Evolutionary conservation across 2,888 invertebrate species (phyloP), one percentile per base, ranked within the genome.

Genomic region (Spialia ferax): DNA sequence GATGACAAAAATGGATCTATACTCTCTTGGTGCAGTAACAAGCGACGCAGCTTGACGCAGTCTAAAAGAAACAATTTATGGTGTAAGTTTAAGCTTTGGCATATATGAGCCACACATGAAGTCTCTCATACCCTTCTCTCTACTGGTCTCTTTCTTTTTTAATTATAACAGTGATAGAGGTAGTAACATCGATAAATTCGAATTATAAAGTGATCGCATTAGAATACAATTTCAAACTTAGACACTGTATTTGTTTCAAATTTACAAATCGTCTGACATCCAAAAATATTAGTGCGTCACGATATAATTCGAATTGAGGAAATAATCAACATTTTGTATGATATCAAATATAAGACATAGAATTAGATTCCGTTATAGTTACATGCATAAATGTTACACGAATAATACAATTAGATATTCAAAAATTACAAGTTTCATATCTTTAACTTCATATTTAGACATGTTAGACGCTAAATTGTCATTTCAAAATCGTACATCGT

Each of bases 291-390:
- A 64, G 8, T 10, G 32, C 32, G 10, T 48, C 63, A 64, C 22
- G 63, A 23, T 64, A 64, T 63, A 63, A 55, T 26, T 63, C 11
- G 23, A 56, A 32, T 56, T 64, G 48, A 64, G 56, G 45, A 64
- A 64, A 64, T 56, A 64, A 64, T 45, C 22, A 56, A 48, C 29
- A 63, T 55, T 56, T 64, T 64, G 32, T 22, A 64, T 48, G 63
- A 64, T 48, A 56, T 56, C 56, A 48, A 63, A 42, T 63, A n/a
- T n/a, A n/a, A 63, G 26, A 56, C 32, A 56, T 15, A 64, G 32
- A 48, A 64, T 64, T 15, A 56, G 55, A 57, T 32, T 64, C 64
- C 48, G 35, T 57, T 57, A 63, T 56, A 50, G 26, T n/a, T 6
- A 48, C 48, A 32, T 11, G 35, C 23, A 22, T 50, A 48, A 45